phyloP scores from a whole-genome alignment of 2,888 invertebrate species.

The Stegophylla sp. region DNA sequence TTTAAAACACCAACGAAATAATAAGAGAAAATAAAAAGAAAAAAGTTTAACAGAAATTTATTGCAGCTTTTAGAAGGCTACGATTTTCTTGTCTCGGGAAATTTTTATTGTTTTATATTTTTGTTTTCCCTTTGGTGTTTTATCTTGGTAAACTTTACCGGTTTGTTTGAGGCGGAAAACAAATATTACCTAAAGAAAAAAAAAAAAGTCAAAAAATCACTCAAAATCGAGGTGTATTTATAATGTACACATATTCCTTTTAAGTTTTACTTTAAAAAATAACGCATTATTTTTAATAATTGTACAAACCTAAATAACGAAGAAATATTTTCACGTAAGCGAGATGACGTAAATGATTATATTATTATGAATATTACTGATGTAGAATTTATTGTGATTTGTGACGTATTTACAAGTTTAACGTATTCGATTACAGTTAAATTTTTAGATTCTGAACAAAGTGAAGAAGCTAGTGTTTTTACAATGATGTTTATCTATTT shows the following conservation, averaged over 20 bases:
- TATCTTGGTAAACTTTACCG: constrained; percentile 43
- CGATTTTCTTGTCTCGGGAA: constrained; percentile 46
- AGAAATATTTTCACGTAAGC: too few relatives aligned
- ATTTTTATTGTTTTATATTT: constrained; percentile 50
- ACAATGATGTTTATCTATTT: too few relatives aligned
- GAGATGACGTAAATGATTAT: too few relatives aligned
- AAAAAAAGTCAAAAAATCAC: constrained; percentile 4
- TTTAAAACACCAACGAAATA: constrained; percentile 54
- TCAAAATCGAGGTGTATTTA: background rate
- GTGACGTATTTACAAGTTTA: too few relatives aligned
- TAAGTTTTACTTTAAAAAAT: background rate
- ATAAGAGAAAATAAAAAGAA: constrained; percentile 55
- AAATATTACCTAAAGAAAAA: constrained; percentile 29
- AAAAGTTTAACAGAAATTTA: constrained; percentile 58
- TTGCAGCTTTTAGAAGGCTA: constrained; percentile 46
- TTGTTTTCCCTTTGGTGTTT: constrained; percentile 49
- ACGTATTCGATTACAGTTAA: too few relatives aligned
- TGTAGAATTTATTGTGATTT: too few relatives aligned
- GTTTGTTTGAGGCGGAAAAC: constrained; percentile 38
- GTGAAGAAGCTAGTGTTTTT: too few relatives aligned
- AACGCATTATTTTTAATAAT: background rate
- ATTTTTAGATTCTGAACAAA: too few relatives aligned
- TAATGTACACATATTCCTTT: background rate
- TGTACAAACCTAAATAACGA: background rate
- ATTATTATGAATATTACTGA: too few relatives aligned